Percentiles rank a stretch among this genome's conserved stretches.
phyloP scores from a whole-genome alignment of 1,140 invertebrate genomes.

The Lineus longissimus region DNA sequence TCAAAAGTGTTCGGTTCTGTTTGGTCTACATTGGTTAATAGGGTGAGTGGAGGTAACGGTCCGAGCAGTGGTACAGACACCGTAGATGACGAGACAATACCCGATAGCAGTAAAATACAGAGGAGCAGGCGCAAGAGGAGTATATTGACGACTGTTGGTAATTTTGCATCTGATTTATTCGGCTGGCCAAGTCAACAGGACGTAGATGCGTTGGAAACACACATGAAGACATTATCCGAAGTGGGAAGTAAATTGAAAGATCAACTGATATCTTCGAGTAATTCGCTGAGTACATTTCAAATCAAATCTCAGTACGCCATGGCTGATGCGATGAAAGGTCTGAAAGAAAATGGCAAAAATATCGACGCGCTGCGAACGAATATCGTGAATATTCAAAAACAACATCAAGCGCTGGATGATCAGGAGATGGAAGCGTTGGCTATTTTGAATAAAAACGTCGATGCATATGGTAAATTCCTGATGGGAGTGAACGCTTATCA shows the following conservation, averaged over 20 bases:
- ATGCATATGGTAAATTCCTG: slow-evolving; percentile 8
- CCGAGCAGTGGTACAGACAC: too few relatives aligned
- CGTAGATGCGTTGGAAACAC: background rate
- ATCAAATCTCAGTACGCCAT: slow-evolving; percentile 5
- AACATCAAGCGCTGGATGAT: slow-evolving; percentile 4
- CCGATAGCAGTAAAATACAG: background rate
- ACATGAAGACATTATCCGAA: background rate
- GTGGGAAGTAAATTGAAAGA: slow-evolving; percentile 7
- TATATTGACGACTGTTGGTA: background rate
- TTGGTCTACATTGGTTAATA: background rate
- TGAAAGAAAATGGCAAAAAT: slow-evolving; percentile 7
- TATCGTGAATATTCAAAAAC: slow-evolving; percentile 3
- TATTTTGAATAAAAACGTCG: slow-evolving; percentile 2
- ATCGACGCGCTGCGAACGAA: background rate
- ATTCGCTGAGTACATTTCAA: slow-evolving; percentile 4
- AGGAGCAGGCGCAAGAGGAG: background rate
- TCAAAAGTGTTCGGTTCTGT: background rate
- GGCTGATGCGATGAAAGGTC: slow-evolving; percentile 5
- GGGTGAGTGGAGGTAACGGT: background rate
- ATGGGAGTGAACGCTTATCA: slow-evolving; percentile 4
- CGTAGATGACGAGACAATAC: too few relatives aligned
- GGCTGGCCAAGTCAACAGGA: slow-evolving; percentile 5
- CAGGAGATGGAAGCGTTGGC: background rate
- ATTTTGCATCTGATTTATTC: slow-evolving; percentile 7
- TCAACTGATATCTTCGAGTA: background rate